phyloP scores from a whole-genome alignment of 92 coral and sea anemone genomes.

The Phenganax stokvisi region DNA sequence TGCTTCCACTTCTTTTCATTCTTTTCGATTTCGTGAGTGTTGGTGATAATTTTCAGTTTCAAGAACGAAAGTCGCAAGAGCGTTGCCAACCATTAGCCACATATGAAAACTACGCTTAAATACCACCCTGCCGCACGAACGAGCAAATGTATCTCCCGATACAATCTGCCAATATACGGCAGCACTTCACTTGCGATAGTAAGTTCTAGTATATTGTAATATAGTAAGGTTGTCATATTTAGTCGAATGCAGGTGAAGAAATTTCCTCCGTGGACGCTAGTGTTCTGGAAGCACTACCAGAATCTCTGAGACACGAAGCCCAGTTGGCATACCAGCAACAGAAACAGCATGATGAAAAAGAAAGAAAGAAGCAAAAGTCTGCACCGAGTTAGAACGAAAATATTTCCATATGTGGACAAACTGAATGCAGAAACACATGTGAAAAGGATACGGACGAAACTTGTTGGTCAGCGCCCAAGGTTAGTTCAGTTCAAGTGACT shows the following conservation, averaged over 20 bases:
- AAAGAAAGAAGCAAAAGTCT: not conserved
- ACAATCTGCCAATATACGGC: no score
- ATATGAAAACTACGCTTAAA: no score
- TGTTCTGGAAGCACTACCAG: constrained; percentile 63
- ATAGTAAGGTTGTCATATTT: not conserved
- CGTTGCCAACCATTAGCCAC: no score
- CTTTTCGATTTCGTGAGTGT: no score
- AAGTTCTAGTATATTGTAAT: not conserved
- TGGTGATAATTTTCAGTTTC: no score
- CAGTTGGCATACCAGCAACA: constrained; percentile 53
- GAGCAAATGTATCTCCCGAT: no score
- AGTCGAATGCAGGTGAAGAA: not conserved
- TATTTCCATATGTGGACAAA: not conserved
- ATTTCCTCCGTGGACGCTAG: constrained; percentile 48
- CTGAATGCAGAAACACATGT: not conserved
- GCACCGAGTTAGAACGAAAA: not conserved
- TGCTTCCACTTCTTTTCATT: not conserved
- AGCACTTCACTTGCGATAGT: no score
- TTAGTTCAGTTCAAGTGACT: not conserved
- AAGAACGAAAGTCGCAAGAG: no score
- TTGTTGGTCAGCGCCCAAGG: not conserved
- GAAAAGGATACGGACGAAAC: not conserved
- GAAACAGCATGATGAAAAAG: constrained; percentile 32
- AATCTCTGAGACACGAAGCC: constrained; percentile 59
- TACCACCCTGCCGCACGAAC: no score